These are phyloP conservation scores for Myxocyprinus asiaticus DNA, from an alignment of 2,113 vertebrate species.

Conservation along the genomic window DNA sequence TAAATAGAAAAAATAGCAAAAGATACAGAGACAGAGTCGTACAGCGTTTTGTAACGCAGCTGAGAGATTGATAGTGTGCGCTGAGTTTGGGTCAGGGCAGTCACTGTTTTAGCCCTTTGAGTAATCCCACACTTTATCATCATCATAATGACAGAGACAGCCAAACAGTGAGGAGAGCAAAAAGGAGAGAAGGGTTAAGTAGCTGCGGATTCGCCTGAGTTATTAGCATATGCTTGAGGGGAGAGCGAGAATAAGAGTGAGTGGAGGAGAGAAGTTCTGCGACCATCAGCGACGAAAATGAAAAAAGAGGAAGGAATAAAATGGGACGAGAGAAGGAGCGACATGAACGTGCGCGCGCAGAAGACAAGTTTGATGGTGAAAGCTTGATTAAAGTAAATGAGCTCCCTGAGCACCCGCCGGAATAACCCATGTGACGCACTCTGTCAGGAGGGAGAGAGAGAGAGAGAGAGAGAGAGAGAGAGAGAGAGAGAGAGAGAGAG, in stretches of 20 bases:
- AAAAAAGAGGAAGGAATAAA: slow-evolving; percentile 64
- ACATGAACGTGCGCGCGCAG: slow-evolving; percentile 59
- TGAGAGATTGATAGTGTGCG: slow-evolving; percentile 60
- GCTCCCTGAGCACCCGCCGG: slow-evolving; percentile 69
- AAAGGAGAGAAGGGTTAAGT: slow-evolving; percentile 50
- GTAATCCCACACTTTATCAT: slow-evolving; percentile 66
- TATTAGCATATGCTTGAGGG: slow-evolving; percentile 62
- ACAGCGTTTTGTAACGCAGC: slow-evolving; percentile 24
- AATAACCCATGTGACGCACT: slow-evolving; percentile 71
- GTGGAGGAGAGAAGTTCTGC: neutral
- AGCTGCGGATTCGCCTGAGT: slow-evolving; percentile 63
- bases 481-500: neutral
- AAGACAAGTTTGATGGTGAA: slow-evolving; percentile 68
- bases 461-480: neutral
- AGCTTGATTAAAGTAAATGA: slow-evolving; percentile 78
- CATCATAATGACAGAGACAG: slow-evolving; percentile 58
- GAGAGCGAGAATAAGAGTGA: too few species aligned
- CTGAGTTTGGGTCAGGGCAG: slow-evolving; percentile 59
- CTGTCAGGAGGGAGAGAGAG: slow-evolving; percentile 55
- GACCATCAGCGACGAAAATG: neutral
- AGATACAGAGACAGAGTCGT: neutral
- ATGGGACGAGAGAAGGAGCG: slow-evolving; percentile 65
- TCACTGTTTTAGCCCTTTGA: slow-evolving; percentile 52
- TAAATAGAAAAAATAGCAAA: too few species aligned
- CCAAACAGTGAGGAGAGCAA: too few species aligned